Evolutionary conservation across 1,140 invertebrate species (phyloP), one percentile per base, ranked within the genome.

Genomic region (Mactra quadrangularis): DNA sequence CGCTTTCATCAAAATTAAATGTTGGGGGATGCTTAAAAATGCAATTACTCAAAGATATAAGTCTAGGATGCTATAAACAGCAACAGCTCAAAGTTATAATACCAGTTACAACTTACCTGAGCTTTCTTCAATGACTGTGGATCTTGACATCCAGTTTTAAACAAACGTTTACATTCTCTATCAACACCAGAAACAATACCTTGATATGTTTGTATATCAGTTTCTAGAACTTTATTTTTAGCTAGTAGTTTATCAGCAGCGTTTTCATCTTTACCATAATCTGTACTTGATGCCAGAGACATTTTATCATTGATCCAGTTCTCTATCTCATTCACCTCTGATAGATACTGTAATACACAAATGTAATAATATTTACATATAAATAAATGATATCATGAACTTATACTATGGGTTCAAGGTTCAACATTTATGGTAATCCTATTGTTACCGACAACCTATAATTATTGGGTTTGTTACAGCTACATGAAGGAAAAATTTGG

Each of bases 261-360:
- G 93, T 99, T 98, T 92, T 99, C 99, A 93, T 99, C 99, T 93
- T 99, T 99, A 68, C 99, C 99, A 92, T 98, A 99, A 93, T 99
- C 99, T 79, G 95, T 95, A 59, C 95, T 96, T 89, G 96, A 95
- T 2, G 99, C 98, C 92, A 99, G 96, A 0, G 98, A 98, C 91
- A 99, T 97, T 93, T 99, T 99, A 91, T 99, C 99, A 86, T 97
- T 97, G 96, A 99, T 99, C 98, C 99, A 99, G 0, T 97, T 90
- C 91, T 99, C 98, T 1, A 99, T 98, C 92, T 99, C 99, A 92
- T 99, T 99, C 0, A 99, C 98, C 94, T 99, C 99, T 60, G 98
- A 98, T 92, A 99, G 98, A 93, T 99, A 99, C 93, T 99, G 98
- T 33, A 78, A 74, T 68, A 60, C 27, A 29, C 57, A 60, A 27